Percentiles rank a stretch among this genome's conserved stretches.
phyloP scores from a whole-genome alignment of 2,888 invertebrate genomes.

The Hipparchia sbordonii region DNA sequence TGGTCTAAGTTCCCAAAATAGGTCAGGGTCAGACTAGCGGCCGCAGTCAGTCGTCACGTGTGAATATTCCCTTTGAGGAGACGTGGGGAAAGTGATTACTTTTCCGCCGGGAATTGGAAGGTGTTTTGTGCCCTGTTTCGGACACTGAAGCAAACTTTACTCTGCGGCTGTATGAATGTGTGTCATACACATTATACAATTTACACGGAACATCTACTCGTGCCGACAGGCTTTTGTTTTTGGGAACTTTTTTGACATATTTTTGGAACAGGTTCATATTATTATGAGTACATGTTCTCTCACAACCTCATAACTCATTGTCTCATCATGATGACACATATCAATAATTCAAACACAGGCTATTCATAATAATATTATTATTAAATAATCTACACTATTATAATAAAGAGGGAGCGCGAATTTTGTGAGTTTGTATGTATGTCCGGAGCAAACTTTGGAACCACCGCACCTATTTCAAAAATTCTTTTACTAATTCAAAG shows the following conservation, averaged over 20 bases:
- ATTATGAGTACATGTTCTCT: too few relatives aligned
- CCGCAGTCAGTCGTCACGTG: constrained; percentile 19
- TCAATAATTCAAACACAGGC: too few relatives aligned
- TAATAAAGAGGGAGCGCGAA: too few relatives aligned
- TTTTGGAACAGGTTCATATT: not conserved
- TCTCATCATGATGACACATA: too few relatives aligned
- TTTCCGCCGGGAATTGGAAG: constrained; percentile 10
- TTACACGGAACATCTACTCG: not conserved
- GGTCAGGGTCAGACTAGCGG: constrained; percentile 3
- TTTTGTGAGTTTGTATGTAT: too few relatives aligned
- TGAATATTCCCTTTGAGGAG: constrained; percentile 21
- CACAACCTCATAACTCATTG: too few relatives aligned
- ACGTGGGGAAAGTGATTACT: constrained; percentile 13
- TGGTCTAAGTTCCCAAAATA: too few relatives aligned
- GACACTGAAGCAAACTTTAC: not conserved
- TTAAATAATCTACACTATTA: too few relatives aligned
- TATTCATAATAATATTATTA: too few relatives aligned
- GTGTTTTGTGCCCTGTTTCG: constrained; percentile 4
- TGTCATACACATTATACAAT: not conserved
- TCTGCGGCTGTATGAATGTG: not conserved
- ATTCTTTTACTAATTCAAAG: too few relatives aligned
- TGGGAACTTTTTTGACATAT: not conserved
- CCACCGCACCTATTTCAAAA: too few relatives aligned
- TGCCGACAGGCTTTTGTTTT: not conserved
- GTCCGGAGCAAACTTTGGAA: too few relatives aligned